Evolutionary conservation across 1,140 invertebrate species (phyloP), one percentile per base, ranked within the genome.

Genomic region (Formica exsecta): DNA sequence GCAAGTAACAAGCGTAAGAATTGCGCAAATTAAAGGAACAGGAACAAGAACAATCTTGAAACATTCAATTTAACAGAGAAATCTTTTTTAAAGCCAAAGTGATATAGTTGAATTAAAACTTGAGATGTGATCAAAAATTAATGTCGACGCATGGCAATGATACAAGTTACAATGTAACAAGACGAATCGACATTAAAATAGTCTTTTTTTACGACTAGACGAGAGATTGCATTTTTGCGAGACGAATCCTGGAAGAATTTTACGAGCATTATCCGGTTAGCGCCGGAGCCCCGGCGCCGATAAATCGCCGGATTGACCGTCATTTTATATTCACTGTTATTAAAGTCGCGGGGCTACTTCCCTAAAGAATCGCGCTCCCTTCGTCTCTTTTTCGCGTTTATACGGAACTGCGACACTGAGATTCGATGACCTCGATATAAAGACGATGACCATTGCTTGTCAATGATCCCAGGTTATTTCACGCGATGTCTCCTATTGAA

Each of bases 361-460:
- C 22, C 22, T 51, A 38, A 80, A 54, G 11, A 80, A 80, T 70
- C 54, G 7, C 38, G 13, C 44, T 22, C 7, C 13, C 3, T 2
- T n/a, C 19, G 1, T 16, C 25, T 3, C 19, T 19, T 32, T 44
- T 19, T 57, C 2, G 38, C 13, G 32, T 80, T 81, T 74, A 83
- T 38, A 36, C 25, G 25, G 25, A 73, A 73, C 16, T 19, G 13
- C 13, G 25, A 11, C 19, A 36, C 54, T 73, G 73, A 74, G 73
- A 62, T 73, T 70, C 54, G 54, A 83, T 83, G 68, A 81, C 79
- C 66, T 1, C 51, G 66, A 83, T 83, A 62, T 73, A 83, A 81
- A 11, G 25, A 6, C 44, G n/a, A 9, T 25, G 44, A 25, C 16
- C 36, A 70, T 59, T 44, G 32, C 32, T 16, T 11, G 25, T 3